These are phyloP conservation scores for Nycticebus coucang DNA, from an alignment of 2,113 vertebrate species.

Conservation along the genomic window DNA sequence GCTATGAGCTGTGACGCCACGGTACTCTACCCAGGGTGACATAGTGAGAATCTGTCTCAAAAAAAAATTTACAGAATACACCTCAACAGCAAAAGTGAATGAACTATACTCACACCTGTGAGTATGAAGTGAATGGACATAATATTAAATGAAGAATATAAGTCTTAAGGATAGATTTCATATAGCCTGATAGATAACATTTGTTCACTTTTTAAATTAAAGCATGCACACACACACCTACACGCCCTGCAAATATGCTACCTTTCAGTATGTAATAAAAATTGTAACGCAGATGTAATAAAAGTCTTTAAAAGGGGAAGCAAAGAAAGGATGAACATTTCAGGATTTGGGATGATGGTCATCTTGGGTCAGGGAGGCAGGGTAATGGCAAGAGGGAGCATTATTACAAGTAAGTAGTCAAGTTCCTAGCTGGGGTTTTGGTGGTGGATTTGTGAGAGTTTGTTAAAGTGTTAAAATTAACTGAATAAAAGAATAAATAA, in stretches of 20 bases:
- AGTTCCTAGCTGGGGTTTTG: background rate
- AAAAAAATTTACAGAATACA: too few relatives aligned
- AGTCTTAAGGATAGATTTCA: background rate
- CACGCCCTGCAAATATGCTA: background rate
- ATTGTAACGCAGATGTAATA: background rate
- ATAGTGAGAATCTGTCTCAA: too few relatives aligned
- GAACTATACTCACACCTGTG: background rate
- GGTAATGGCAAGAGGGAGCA: rapidly evolving
- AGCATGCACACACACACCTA: background rate
- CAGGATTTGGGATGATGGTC: background rate
- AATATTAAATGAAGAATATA: background rate
- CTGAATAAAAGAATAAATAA: background rate
- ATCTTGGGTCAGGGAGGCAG: background rate
- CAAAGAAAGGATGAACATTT: background rate
- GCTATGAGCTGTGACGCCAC: too few relatives aligned
- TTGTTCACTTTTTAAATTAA: background rate
- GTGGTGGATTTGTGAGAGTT: background rate
- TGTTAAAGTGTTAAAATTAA: background rate
- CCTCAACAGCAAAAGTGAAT: background rate
- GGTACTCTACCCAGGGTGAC: too few relatives aligned
- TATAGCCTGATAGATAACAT: background rate
- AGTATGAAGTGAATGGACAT: background rate
- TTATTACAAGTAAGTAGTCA: background rate
- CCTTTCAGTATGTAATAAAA: background rate
- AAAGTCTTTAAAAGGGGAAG: background rate